Percentiles rank a stretch among this genome's conserved stretches.
Evolutionary conservation across 2,797 vertebrate species (phyloP).

Genomic region (Bucorvus abyssinicus): DNA sequence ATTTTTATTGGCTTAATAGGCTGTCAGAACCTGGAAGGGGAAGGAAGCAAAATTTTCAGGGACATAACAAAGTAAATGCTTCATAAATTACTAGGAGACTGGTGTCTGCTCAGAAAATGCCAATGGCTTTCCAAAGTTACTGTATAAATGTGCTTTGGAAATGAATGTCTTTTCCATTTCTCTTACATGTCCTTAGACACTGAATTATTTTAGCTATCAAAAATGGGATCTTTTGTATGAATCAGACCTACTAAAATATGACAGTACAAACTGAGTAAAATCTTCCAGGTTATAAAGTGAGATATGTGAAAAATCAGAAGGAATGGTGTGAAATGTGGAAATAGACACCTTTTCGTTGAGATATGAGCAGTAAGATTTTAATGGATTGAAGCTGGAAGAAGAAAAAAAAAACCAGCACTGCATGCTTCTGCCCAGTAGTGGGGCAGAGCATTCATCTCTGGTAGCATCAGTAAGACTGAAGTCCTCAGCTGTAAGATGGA

Average conservation of each 20-base stretch:
- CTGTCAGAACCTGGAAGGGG: neutral
- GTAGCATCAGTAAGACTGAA: neutral
- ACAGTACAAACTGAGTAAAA: neutral
- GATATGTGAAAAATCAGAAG: neutral
- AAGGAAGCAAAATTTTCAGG: neutral
- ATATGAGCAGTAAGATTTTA: neutral
- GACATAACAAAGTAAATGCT: neutral
- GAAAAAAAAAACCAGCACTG: neutral
- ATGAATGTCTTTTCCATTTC: neutral
- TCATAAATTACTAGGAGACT: neutral
- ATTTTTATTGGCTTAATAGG: neutral
- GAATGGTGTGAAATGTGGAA: neutral
- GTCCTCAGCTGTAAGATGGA: neutral
- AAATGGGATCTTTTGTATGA: neutral
- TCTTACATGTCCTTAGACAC: neutral
- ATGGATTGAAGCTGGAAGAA: neutral
- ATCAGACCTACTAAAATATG: neutral
- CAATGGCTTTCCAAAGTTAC: neutral
- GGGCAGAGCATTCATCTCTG: conserved; percentile 10
- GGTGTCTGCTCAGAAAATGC: neutral
- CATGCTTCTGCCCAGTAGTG: neutral
- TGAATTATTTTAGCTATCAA: neutral
- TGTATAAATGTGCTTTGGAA: neutral
- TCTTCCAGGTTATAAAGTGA: neutral
- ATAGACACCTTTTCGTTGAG: neutral